Evolutionary conservation across 2,113 vertebrate species (phyloP).

Genomic region (Gallinago media): DNA sequence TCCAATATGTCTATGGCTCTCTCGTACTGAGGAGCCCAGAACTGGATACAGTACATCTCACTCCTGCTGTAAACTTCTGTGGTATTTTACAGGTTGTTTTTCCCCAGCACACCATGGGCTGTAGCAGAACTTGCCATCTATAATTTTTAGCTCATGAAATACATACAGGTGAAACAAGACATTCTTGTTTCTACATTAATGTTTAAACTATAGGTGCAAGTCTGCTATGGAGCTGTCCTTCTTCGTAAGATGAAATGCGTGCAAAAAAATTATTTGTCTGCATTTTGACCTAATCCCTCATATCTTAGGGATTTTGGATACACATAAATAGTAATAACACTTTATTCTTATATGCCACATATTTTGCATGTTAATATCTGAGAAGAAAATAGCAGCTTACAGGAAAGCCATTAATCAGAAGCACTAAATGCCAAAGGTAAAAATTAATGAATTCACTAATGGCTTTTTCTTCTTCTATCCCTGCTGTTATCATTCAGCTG

Average conservation of each 20-base stretch:
- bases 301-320: neutral
- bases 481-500: constrained; percentile 12
- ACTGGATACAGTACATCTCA: neutral
- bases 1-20: neutral
- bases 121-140: neutral
- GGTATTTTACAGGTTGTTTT: neutral
- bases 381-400: constrained; percentile 17
- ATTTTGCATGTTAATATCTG: constrained; percentile 25
- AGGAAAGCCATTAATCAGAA: constrained; percentile 38
- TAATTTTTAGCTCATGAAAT: neutral
- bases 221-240: neutral
- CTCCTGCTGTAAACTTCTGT: neutral
- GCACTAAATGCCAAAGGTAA: constrained; percentile 40
- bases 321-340: neutral
- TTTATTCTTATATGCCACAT: neutral
- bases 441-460: constrained; percentile 41
- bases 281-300: neutral
- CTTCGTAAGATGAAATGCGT: neutral
- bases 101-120: neutral
- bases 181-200: neutral
- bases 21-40: neutral
- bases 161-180: neutral
- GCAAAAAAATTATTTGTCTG: neutral
- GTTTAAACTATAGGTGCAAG: neutral
- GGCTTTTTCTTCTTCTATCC: constrained; percentile 38